Conservation (phyloP, 2,888 invertebrate species). For the Plebejus melissa region DNA sequence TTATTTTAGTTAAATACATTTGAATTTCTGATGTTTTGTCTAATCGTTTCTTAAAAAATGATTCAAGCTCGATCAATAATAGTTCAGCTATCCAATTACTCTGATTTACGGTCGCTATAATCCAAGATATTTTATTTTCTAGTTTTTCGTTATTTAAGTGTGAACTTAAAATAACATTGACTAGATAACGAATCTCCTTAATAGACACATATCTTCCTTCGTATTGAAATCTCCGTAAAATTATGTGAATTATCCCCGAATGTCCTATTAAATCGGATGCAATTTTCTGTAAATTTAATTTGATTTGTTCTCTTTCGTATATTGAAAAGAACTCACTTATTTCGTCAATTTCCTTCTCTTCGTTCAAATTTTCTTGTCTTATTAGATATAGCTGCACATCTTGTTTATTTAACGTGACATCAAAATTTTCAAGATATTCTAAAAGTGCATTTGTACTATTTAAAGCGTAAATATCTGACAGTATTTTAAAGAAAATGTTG, state of each 20-base stretch:
- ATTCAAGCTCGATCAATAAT: conserved; percentile 23
- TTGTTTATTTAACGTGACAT: neutral
- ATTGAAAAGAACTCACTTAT: conserved; percentile 24
- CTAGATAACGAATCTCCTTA: conserved; percentile 22
- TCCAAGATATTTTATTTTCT: conserved; percentile 25
- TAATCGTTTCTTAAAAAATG: conserved; percentile 23
- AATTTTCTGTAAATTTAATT: conserved; percentile 24
- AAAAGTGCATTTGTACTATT: conserved; percentile 12
- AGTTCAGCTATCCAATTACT: conserved; percentile 27
- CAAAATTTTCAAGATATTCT: conserved; percentile 18
- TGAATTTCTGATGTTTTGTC: conserved; percentile 5
- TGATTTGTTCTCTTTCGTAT: neutral
- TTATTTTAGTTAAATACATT: conserved; percentile 16
- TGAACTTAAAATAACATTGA: conserved; percentile 9
- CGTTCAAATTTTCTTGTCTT: neutral
- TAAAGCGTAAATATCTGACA: conserved; percentile 18
- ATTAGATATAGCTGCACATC: neutral
- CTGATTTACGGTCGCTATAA: conserved; percentile 19
- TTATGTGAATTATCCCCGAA: conserved; percentile 19
- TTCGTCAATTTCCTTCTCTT: conserved; percentile 23
- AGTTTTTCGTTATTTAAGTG: conserved; percentile 4
- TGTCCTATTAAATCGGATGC: conserved; percentile 14
- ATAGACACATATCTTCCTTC: conserved; percentile 23
- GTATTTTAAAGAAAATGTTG: conserved; percentile 1
- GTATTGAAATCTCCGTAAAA: conserved; percentile 14